phyloP scores from a whole-genome alignment of 2,797 vertebrate genomes.

The Clarias platycephalus region DNA sequence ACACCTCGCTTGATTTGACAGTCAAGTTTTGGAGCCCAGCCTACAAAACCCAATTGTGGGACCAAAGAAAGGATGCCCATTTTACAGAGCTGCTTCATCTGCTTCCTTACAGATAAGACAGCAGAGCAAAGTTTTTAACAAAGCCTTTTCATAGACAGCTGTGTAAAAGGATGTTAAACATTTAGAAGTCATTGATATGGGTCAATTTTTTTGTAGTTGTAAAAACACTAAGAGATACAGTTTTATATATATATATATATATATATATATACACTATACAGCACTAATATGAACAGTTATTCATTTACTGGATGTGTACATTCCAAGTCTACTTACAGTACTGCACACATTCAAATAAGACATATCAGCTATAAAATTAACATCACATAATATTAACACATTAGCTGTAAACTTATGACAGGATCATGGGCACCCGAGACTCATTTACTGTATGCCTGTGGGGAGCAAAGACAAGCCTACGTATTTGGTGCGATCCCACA shows the following conservation, averaged over 20 bases:
- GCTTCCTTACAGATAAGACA: constrained; percentile 5
- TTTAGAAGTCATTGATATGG: background rate
- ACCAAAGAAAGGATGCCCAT: constrained; percentile 11
- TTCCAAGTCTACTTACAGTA: background rate
- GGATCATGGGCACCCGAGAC: too few relatives aligned
- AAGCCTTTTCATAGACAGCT: constrained; percentile 10
- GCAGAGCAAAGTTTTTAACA: constrained; percentile 11
- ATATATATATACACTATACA: too few relatives aligned
- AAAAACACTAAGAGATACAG: background rate
- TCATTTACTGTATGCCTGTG: too few relatives aligned
- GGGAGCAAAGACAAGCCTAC: too few relatives aligned
- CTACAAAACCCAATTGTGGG: constrained; percentile 16
- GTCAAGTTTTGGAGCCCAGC: constrained; percentile 13
- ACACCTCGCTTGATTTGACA: constrained; percentile 9
- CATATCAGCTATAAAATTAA: too few relatives aligned
- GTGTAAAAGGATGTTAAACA: constrained; percentile 8
- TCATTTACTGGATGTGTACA: background rate
- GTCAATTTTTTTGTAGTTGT: too few relatives aligned
- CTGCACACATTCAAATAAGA: too few relatives aligned
- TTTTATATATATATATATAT: too few relatives aligned
- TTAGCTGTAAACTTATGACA: too few relatives aligned
- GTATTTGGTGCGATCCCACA: too few relatives aligned
- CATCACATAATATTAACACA: too few relatives aligned
- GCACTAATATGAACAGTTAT: background rate
- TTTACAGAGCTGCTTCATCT: constrained; percentile 15